A percentile compares a stretch with the other conserved stretches of the same genome.
These are phyloP conservation scores for Metallyticus violacea DNA, from an alignment of 2,888 invertebrate genomes.

Conservation along the genomic window DNA sequence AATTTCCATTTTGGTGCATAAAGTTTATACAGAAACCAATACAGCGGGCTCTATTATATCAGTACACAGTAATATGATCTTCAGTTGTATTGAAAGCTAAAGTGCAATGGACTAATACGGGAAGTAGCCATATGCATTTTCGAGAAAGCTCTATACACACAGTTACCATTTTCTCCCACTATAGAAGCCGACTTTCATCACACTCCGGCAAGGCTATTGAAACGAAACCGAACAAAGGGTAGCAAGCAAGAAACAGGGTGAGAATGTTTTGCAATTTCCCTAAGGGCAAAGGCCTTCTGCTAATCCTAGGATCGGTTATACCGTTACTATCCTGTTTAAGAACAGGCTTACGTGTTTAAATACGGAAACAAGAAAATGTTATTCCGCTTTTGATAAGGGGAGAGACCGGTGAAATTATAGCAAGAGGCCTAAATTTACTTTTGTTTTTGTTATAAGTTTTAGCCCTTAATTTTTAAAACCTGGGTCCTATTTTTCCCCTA, in stretches of 20 bases:
- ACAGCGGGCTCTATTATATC: neutral
- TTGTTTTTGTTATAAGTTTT: too few species aligned
- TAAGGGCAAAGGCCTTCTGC: neutral
- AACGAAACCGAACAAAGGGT: neutral
- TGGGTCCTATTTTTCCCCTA: too few species aligned
- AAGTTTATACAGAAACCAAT: neutral
- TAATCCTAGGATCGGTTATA: neutral
- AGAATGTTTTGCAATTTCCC: neutral
- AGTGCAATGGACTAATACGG: neutral
- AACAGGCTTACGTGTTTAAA: neutral
- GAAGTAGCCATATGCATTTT: neutral
- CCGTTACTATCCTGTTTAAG: neutral
- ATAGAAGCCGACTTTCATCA: neutral
- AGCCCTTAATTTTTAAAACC: too few species aligned
- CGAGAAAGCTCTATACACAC: neutral
- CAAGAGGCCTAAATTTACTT: too few species aligned
- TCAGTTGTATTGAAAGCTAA: neutral
- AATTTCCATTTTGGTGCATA: neutral
- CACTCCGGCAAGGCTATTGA: neutral
- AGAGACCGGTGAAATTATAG: too few species aligned
- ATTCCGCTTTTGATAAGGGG: too few species aligned
- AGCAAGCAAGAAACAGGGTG: neutral
- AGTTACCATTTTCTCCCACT: neutral
- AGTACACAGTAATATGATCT: neutral
- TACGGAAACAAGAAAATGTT: too few species aligned